Base-by-base conservation (phyloP, 2,888 invertebrate species). In the Lasioglossum lativentre region DNA sequence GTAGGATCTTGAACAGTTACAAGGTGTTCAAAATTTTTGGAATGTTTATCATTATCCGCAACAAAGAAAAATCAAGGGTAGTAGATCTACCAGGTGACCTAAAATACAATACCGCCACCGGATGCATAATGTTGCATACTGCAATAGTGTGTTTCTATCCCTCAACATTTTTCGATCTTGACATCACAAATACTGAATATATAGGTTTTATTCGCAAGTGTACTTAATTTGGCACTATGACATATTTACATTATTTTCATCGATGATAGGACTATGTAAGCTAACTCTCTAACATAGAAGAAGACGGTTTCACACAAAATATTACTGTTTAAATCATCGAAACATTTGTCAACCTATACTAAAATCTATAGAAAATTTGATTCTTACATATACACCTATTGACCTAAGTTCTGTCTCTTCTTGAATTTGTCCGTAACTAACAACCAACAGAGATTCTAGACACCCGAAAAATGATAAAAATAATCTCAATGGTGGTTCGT, bases 401-500 rank as follows among this genome's bases (percentile, higher is more conserved):
- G 71, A 23, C 19, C 27, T 66, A 73, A 12, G 16, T n/a, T 30
- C 12, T 66, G 40, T 30, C 47, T 16, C 34, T 42, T 59, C 34
- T 56, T 63, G 42, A 30, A 42, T 71, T 77, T 80, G 47, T 63
- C 4, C 40, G 19, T 34, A 79, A 77, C 66, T 75, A 78, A 75
- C 72, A 75, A 78, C 45, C 81, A 63, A 76, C 74, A 38, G 86
- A 86, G 86, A 86, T 81, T 86, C 47, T 71, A 66, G 16, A 63
- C 14, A 73, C 27, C 42, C 27, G 71, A 75, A 40, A 72, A 30
- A 63, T 40, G 0, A 34, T 40, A 72, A 59, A 75, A 45, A 74
- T 75, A 70, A 59, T 76, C 30, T 59, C 40, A 40, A 77, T 23
- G 45, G 30, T 14, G 27, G 68, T 38, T 68, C 23, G 8, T 56